Base-by-base conservation (phyloP, 2,113 vertebrate genomes). In the Saccopteryx bilineata region DNA sequence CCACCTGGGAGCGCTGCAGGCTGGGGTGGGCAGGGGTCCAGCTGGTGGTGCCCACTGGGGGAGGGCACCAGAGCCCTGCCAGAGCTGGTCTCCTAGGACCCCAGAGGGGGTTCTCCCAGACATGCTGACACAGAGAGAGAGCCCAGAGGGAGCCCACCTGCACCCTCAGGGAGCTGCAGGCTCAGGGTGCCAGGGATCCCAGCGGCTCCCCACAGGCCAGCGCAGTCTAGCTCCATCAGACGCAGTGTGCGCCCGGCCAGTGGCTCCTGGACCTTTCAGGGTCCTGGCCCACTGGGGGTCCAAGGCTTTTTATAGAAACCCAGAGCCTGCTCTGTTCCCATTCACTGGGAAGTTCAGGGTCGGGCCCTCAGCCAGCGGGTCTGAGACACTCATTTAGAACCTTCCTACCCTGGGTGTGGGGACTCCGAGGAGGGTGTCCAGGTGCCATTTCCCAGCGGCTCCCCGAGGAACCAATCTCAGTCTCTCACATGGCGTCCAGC, bases 201-300 rank as follows among this genome's bases (percentile, higher is more conserved):
- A 3, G 31, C 23, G 5, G 63, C 66, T 39, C 23, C 31, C 15
- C 11, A 7, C 31, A 13, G 46, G 31, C 66, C 31, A 28, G 46
- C 61, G 3, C 5, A 14, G 12, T 46, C 31, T 11, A 17, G 2
- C 83, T 52, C 21, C 7, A 2, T 2, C 46, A 26, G 39, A 26
- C 2, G 4, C 11, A 23, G 46, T 14, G 65, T 0, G 18, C 50
- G 63, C 7, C 63, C 48, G 21, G 48, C 69, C 13, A 0, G 0
- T 7, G 18, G 12, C 48, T 52, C 50, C 5, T 4, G 46, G 69
- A 33, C 19, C 10, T 81, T 58, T 31, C 23, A 31, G 18, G 58
- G 23, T 4, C 65, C 78, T 56, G 61, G 58, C 24, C 10, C 10
- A 50, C 23, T 33, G 1, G 9, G 50, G 26, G 60, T 31, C 12